These are phyloP conservation scores for Perognathus longimembris DNA, from an alignment of 2,113 vertebrate species.

Conservation along the genomic window DNA sequence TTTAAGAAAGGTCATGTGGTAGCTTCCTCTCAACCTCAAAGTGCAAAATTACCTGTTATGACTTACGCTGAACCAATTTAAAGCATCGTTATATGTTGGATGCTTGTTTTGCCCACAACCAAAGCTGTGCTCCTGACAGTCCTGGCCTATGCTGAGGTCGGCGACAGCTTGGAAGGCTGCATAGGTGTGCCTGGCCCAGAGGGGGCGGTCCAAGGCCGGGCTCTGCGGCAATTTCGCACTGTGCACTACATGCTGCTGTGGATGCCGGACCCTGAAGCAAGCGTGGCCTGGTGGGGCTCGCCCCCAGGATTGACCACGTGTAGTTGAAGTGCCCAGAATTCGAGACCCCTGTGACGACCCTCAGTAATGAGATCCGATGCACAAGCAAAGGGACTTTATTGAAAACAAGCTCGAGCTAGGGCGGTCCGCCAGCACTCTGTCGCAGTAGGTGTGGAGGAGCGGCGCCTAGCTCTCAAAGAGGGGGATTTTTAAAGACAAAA, in stretches of 20 bases:
- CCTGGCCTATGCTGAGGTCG: neutral
- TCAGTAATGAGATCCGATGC: too few species aligned
- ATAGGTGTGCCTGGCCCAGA: conserved; percentile 70
- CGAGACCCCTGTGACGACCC: too few species aligned
- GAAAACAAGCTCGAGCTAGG: too few species aligned
- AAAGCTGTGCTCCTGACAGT: neutral
- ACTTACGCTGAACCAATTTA: conserved; percentile 62
- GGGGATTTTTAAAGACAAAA: too few species aligned
- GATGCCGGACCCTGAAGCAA: conserved; percentile 55
- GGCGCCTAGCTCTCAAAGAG: too few species aligned
- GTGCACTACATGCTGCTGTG: conserved; percentile 28
- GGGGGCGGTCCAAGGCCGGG: conserved; percentile 52
- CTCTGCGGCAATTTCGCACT: conserved; percentile 47
- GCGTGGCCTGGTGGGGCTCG: conserved; percentile 78
- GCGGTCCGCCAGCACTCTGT: too few species aligned
- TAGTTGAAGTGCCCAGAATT: too few species aligned
- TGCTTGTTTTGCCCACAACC: too few species aligned
- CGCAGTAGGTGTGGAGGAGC: too few species aligned
- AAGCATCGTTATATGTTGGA: too few species aligned
- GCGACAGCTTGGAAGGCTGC: conserved; percentile 41
- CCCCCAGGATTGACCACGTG: conserved; percentile 95
- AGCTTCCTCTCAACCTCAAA: neutral
- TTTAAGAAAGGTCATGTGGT: conserved; percentile 44
- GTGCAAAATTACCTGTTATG: conserved; percentile 62
- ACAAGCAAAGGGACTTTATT: too few species aligned